phyloP scores from a whole-genome alignment of 2,113 vertebrate species.

The Motacilla alba region DNA sequence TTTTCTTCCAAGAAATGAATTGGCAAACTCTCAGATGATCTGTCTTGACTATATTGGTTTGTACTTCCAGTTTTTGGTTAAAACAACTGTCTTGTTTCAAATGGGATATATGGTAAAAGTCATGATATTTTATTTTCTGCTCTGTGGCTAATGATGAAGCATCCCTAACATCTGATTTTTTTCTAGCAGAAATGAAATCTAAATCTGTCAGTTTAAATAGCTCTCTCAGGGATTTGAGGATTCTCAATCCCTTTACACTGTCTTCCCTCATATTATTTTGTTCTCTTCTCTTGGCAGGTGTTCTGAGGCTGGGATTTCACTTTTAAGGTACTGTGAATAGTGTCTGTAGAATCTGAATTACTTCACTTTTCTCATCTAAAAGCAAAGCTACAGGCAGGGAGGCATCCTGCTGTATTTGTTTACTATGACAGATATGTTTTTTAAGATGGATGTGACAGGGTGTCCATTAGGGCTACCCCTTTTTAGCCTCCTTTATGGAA shows the following conservation, averaged over 20 bases:
- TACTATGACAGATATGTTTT: neutral
- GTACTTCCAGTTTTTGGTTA: neutral
- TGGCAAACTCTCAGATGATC: neutral
- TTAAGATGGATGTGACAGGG: neutral
- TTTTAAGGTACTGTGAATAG: neutral
- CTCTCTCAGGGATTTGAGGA: neutral
- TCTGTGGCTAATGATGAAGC: constrained; percentile 9
- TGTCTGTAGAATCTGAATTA: constrained; percentile 13
- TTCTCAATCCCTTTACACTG: constrained; percentile 16
- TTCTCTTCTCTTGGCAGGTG: constrained; percentile 36
- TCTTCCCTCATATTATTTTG: neutral
- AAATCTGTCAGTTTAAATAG: constrained; percentile 30
- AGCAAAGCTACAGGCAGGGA: neutral
- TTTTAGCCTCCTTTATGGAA: constrained; percentile 21
- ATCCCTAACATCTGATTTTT: neutral
- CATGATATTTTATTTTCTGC: neutral
- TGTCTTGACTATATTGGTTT: neutral
- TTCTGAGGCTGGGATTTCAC: constrained; percentile 22
- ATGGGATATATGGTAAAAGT: neutral
- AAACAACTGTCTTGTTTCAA: neutral
- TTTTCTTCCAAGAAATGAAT: neutral
- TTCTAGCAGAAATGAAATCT: constrained; percentile 28
- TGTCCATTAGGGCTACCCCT: constrained; percentile 13
- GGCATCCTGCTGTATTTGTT: neutral
- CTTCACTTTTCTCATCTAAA: neutral